phyloP scores from a whole-genome alignment of 2,797 vertebrate genomes.

The Hemibagrus guttatus region DNA sequence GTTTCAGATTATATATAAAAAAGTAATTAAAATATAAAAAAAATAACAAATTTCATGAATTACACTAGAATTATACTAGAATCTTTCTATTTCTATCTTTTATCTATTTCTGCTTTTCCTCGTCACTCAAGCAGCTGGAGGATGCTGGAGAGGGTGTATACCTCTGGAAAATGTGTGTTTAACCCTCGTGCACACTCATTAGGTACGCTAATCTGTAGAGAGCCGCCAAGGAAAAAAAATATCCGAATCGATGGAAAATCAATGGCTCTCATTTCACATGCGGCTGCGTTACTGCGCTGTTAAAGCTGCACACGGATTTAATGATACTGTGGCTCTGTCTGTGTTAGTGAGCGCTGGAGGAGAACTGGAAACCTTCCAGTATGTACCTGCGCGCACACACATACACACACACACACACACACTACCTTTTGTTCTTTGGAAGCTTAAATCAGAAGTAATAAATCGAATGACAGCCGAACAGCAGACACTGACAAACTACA shows the following conservation, averaged over 20 bases:
- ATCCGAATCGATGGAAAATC: slow-evolving; percentile 72
- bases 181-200: slow-evolving; percentile 57
- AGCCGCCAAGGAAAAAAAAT: slow-evolving; percentile 49
- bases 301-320: neutral
- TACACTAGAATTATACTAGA: too few relatives aligned
- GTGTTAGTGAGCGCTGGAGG: neutral
- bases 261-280: slow-evolving; percentile 58
- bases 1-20: too few relatives aligned
- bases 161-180: slow-evolving; percentile 59
- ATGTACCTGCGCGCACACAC: neutral
- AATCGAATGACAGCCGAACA: neutral
- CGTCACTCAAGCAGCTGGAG: slow-evolving; percentile 38
- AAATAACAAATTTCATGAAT: too few relatives aligned
- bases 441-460: slow-evolving; percentile 8
- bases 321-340: neutral
- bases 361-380: neutral
- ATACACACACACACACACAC: slow-evolving; percentile 1
- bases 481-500: neutral
- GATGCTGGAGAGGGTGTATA: slow-evolving; percentile 49
- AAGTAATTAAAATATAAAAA: too few relatives aligned
- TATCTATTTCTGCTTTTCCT: slow-evolving; percentile 8
- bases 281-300: slow-evolving; percentile 37
- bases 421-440: neutral
- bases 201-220: slow-evolving; percentile 39
- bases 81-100: too few relatives aligned